These are phyloP conservation scores for Micrasema minimum DNA, from an alignment of 1,140 invertebrate genomes.

Conservation along the genomic window DNA sequence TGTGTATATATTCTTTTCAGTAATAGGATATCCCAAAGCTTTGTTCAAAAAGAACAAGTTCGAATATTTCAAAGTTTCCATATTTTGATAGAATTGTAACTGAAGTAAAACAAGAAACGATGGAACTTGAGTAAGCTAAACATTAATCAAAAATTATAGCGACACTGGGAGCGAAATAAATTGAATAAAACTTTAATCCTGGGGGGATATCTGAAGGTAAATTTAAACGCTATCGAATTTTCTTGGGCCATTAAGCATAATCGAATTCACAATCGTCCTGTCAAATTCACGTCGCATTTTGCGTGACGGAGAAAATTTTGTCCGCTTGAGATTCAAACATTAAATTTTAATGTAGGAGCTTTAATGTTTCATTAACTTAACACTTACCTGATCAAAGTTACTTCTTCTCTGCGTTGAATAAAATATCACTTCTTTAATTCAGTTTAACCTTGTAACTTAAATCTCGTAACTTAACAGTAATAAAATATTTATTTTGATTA, in stretches of 20 bases:
- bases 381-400: not conserved
- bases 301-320: not conserved
- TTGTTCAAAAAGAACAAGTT: no score
- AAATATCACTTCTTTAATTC: no score
- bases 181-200: conserved; percentile 18
- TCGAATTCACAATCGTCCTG: conserved; percentile 6
- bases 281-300: conserved; percentile 14
- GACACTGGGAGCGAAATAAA: not conserved
- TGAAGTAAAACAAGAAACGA: not conserved
- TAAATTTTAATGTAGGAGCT: no score
- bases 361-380: no score
- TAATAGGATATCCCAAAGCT: no score
- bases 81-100: no score
- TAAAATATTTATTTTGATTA: not conserved
- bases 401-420: not conserved
- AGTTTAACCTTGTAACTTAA: no score
- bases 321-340: not conserved
- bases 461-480: no score
- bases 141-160: conserved; percentile 5
- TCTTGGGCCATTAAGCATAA: conserved; percentile 21
- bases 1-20: no score
- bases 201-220: conserved; percentile 1
- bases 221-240: conserved; percentile 12
- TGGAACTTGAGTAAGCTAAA: not conserved
- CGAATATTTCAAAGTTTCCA: no score